Evolutionary conservation across 2,797 vertebrate species (phyloP), one percentile per base, ranked within the genome.

Genomic region (Menidia menidia): DNA sequence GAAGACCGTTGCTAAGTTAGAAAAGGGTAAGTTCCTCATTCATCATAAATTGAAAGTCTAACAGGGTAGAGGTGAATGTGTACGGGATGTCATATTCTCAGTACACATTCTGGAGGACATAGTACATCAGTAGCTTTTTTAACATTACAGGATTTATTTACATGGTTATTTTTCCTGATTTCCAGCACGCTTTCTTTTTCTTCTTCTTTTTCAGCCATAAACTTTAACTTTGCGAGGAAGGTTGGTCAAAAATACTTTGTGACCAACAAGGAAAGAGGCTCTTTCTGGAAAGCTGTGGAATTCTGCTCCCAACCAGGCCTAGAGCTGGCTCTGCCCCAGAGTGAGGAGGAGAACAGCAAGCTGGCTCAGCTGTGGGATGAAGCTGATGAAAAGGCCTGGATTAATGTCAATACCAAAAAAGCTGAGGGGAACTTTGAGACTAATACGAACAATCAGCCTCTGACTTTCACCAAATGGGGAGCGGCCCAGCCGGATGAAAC

Each of bases 271-370:
- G 51, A 65, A 19, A 73, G 19, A 45, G 50, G 19, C 32, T 47
- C 70, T 7, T 78, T 78, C 57, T 43, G 16, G 19, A 45, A 6
- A 12, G 71, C 71, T 3, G 12, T 18, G 0, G 43, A 73, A 31
- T 77, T 77, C 69, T 81, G 78, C 58, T 58, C 69, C 15, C 69
- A 65, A 31, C 65, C 1, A 63, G 58, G 25, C 6, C 33, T 77
- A 39, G 61, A 73, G 25, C 53, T 81, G 69, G 73, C 58, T 66
- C 42, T 73, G 31, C 74, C 65, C 16, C 45, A 72, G 42, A 76
- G 48, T 2, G 60, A 76, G 31, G 14, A 75, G 30, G 73, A 76
- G 52, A 77, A 73, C 62, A 39, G 3, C 13, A 16, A 4, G 1
- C 53, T 80, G 64, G 68, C 54, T 61, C 47, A 77, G 54, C 13